Percentiles rank a stretch among this genome's conserved stretches.
These are phyloP conservation scores for Nephrotoma guestfalica DNA, from an alignment of 2,888 invertebrate species.

Conservation along the genomic window DNA sequence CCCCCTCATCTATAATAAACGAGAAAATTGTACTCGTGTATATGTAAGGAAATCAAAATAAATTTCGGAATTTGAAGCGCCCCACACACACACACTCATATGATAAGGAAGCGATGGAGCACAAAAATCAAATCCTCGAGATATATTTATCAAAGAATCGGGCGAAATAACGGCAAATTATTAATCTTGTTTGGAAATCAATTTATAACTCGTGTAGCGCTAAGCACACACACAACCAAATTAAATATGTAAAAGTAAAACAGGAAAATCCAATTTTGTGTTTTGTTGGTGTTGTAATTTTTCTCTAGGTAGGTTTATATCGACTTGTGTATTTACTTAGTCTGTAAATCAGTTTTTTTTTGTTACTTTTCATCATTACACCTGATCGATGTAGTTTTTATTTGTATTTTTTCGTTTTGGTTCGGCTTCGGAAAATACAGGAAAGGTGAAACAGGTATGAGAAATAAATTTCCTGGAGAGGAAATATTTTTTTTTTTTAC, in stretches of 20 bases:
- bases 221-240: background rate
- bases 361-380: background rate
- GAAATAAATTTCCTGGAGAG: background rate
- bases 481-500: background rate
- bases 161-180: background rate
- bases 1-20: no score
- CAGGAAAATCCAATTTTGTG: background rate
- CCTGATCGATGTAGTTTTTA: background rate
- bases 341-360: background rate
- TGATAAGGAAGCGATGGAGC: background rate
- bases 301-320: background rate
- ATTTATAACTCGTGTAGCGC: background rate
- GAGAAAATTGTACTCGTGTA: no score
- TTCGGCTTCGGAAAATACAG: background rate
- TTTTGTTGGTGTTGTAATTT: background rate
- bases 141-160: background rate
- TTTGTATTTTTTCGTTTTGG: background rate
- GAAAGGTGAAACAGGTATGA: background rate
- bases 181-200: background rate
- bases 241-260: background rate
- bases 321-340: background rate
- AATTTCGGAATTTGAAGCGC: background rate
- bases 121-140: background rate
- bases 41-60: background rate
- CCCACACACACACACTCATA: background rate